phyloP scores from a whole-genome alignment of 2,888 invertebrate genomes.

The Drosophila rubida region DNA sequence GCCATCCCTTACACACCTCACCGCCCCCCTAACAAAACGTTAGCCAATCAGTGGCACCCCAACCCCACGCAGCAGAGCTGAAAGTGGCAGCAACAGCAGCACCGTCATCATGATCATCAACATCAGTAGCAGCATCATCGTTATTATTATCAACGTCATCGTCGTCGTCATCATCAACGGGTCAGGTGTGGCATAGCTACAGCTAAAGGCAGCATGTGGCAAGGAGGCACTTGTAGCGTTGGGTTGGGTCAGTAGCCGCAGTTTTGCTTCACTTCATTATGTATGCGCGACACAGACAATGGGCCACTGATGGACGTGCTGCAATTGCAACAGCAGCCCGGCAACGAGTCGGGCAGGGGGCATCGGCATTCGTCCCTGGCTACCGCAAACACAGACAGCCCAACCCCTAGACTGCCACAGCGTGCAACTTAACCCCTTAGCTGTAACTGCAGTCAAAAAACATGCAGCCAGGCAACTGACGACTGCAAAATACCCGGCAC shows the following conservation, averaged over 20 bases:
- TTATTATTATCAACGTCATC: conserved; percentile 29
- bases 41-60: conserved; percentile 61
- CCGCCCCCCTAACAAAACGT: conserved; percentile 58
- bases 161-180: conserved; percentile 23
- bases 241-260: conserved; percentile 16
- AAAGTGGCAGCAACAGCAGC: conserved; percentile 40
- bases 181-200: conserved; percentile 35
- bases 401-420: neutral
- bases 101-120: conserved; percentile 30
- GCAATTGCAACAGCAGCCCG: conserved; percentile 45
- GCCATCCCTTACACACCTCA: conserved; percentile 15
- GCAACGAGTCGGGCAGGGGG: conserved; percentile 7
- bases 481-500: neutral
- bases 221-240: too few relatives aligned
- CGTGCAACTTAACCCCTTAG: neutral
- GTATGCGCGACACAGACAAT: conserved; percentile 79
- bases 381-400: conserved; percentile 53
- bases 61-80: neutral
- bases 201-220: conserved; percentile 17
- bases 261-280: conserved; percentile 68
- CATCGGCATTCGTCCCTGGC: conserved; percentile 48
- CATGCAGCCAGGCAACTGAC: neutral
- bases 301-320: conserved; percentile 80
- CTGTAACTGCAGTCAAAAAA: neutral
- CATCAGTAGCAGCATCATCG: conserved; percentile 39